Evolutionary conservation across 92 coral and sea anemone genomes (phyloP).

Genomic region (Epizoanthus ramosus): DNA sequence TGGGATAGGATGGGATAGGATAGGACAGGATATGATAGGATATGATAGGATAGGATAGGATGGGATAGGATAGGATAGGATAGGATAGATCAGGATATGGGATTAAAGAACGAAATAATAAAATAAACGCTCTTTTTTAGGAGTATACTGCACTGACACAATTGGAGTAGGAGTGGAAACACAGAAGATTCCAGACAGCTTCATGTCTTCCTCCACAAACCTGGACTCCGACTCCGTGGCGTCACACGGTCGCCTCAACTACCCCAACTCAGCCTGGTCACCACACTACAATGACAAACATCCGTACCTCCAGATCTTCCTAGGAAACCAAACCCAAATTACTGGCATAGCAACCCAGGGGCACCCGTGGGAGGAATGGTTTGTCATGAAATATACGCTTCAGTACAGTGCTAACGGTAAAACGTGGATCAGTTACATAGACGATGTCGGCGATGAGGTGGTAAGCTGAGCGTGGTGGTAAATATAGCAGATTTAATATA

Average conservation of each 20-base stretch:
- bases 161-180: slow-evolving; percentile 64
- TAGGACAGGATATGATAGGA: too few relatives aligned
- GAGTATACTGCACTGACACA: slow-evolving; percentile 50
- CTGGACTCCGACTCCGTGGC: slow-evolving; percentile 49
- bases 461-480: slow-evolving; percentile 31
- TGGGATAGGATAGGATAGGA: too few relatives aligned
- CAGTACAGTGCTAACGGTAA: slow-evolving; percentile 61
- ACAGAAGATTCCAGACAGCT: slow-evolving; percentile 55
- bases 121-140: not conserved
- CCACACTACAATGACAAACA: slow-evolving; percentile 45
- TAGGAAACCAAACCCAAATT: slow-evolving; percentile 65
- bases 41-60: too few relatives aligned
- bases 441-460: slow-evolving; percentile 49
- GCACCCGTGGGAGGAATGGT: slow-evolving; percentile 72
- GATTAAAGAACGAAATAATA: too few relatives aligned
- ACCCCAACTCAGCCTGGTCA: slow-evolving; percentile 62
- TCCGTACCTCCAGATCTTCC: slow-evolving; percentile 64
- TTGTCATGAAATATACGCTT: slow-evolving; percentile 54
- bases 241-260: slow-evolving; percentile 55
- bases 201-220: slow-evolving; percentile 50
- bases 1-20: too few relatives aligned
- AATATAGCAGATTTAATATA: not conserved
- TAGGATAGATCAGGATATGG: too few relatives aligned
- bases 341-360: slow-evolving; percentile 70
- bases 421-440: slow-evolving; percentile 63